A percentile compares a stretch with the other conserved stretches of the same genome.
Conservation (phyloP, 2,113 vertebrate species). For the Typhlomys cinereus region DNA sequence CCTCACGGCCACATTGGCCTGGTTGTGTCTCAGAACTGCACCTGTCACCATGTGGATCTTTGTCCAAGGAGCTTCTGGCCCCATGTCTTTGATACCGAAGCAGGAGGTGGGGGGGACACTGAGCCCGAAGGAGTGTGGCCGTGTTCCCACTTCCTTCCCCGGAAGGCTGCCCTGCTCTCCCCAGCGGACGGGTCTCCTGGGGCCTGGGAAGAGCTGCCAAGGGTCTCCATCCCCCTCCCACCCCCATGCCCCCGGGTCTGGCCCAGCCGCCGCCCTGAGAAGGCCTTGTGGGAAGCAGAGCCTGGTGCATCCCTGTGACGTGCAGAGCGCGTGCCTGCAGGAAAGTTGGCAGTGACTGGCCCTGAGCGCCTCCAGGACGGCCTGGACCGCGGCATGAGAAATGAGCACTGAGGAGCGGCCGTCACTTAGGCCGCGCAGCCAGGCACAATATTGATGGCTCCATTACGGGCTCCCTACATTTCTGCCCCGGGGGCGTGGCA, state of each 20-base stretch:
- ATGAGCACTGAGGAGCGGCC: neutral
- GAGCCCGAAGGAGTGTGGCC: neutral
- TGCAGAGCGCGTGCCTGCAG: no score
- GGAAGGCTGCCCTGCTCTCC: rapidly evolving
- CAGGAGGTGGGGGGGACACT: rapidly evolving
- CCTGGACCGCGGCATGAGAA: neutral
- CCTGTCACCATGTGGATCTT: rapidly evolving
- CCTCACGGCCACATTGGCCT: neutral
- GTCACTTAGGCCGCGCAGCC: neutral
- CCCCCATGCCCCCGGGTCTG: rapidly evolving
- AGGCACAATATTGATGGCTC: neutral
- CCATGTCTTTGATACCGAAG: rapidly evolving
- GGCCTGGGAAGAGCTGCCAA: rapidly evolving
- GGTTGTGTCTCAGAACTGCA: neutral
- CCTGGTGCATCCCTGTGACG: neutral
- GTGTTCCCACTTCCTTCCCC: rapidly evolving
- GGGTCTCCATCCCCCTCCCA: neutral
- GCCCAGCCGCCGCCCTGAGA: neutral
- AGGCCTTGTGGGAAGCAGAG: neutral
- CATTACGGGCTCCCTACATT: neutral
- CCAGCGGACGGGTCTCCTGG: rapidly evolving
- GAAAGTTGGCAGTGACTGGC: neutral
- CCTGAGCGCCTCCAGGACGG: neutral
- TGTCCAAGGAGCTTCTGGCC: no score
- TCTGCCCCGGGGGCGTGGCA: neutral